phyloP scores from a whole-genome alignment of 2,113 vertebrate genomes.

The Tautogolabrus adspersus region DNA sequence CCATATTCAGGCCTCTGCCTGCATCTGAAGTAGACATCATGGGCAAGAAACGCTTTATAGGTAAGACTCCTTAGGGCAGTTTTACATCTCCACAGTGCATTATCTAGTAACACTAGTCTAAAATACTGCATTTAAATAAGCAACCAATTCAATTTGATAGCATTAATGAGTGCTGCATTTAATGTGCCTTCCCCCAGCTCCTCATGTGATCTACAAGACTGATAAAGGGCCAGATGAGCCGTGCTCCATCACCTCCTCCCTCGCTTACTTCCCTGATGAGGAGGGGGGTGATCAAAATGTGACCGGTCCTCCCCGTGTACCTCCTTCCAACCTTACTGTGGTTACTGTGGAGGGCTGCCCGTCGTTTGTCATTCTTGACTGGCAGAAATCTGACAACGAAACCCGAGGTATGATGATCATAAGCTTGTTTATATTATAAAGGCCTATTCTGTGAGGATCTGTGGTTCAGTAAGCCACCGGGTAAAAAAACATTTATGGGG shows the following conservation, averaged over 20 bases:
- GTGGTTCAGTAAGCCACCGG: too few relatives aligned
- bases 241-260: conserved; percentile 94
- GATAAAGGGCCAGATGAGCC: conserved; percentile 90
- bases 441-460: too few relatives aligned
- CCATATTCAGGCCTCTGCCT: conserved; percentile 91
- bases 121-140: background rate
- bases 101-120: background rate
- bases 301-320: conserved; percentile 86
- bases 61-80: conserved; percentile 77
- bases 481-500: too few relatives aligned
- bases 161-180: background rate
- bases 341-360: conserved; percentile 97
- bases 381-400: conserved; percentile 92
- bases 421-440: too few relatives aligned
- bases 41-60: conserved; percentile 91
- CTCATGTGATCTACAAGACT: conserved; percentile 93
- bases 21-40: conserved; percentile 91
- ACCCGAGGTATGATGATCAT: conserved; percentile 87
- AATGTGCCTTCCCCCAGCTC: conserved; percentile 77
- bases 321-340: conserved; percentile 94
- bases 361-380: conserved; percentile 94
- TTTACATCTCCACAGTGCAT: background rate
- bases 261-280: conserved; percentile 88
- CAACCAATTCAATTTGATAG: background rate
- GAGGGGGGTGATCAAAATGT: conserved; percentile 85